Percentiles rank a stretch among this genome's conserved stretches.
Conservation (phyloP, 1,140 invertebrate species). For the Penaeus indicus region DNA sequence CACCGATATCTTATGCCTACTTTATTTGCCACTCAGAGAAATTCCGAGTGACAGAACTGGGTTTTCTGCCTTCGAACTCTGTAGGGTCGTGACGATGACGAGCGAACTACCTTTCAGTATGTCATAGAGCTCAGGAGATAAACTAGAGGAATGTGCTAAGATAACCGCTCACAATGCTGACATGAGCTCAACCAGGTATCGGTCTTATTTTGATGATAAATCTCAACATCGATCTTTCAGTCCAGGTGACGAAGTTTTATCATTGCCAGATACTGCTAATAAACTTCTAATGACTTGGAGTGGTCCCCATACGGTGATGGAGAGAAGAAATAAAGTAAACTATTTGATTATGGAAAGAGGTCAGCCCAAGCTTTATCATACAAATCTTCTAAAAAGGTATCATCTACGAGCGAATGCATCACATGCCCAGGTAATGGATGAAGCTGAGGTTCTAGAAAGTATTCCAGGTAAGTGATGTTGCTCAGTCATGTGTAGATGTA, state of each 20-base stretch:
- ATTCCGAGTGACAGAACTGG: conserved; percentile 2
- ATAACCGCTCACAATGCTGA: conserved; percentile 15
- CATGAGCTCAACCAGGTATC: neutral
- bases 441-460: neutral
- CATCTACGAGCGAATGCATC: neutral
- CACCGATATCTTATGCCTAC: neutral
- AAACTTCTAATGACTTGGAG: conserved; percentile 23
- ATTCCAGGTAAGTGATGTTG: too few species aligned
- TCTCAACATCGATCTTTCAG: too few species aligned
- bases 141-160: conserved; percentile 12
- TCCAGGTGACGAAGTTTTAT: too few species aligned
- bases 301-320: neutral
- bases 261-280: conserved; percentile 1
- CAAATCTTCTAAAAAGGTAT: neutral
- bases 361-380: neutral
- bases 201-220: too few species aligned
- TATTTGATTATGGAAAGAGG: neutral
- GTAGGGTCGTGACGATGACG: neutral
- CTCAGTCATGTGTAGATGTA: too few species aligned
- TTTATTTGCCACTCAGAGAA: conserved; percentile 28
- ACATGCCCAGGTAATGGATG: neutral
- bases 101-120: conserved; percentile 12
- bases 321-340: conserved; percentile 1
- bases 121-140: conserved; percentile 17
- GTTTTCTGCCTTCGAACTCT: neutral